Conservation (phyloP, 92 coral and sea anemone species). For the Micromussa lordhowensis region DNA sequence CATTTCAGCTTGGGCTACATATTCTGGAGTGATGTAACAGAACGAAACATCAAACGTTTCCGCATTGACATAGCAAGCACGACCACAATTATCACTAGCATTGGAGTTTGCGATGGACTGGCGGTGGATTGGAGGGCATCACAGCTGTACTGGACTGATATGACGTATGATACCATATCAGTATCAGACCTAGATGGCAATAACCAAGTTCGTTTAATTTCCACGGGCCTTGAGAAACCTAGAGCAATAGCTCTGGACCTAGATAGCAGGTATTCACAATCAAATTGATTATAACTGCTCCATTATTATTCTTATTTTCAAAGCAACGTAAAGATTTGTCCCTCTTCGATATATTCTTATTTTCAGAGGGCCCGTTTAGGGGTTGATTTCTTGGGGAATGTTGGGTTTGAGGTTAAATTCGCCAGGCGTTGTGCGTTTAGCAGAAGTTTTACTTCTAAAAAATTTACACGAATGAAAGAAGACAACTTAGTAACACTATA, state of each 20-base stretch:
- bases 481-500: too few relatives aligned
- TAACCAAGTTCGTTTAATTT: slow-evolving; percentile 51
- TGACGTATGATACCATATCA: slow-evolving; percentile 64
- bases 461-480: too few relatives aligned
- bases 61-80: slow-evolving; percentile 11
- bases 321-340: too few relatives aligned
- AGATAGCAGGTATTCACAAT: slow-evolving; percentile 36
- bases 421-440: too few relatives aligned
- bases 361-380: too few relatives aligned
- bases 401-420: too few relatives aligned
- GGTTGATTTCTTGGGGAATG: too few relatives aligned
- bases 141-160: slow-evolving; percentile 79
- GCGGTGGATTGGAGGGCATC: slow-evolving; percentile 79
- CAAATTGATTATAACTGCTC: too few relatives aligned
- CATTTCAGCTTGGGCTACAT: slow-evolving; percentile 49
- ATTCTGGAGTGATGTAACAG: slow-evolving; percentile 70
- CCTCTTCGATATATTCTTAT: too few relatives aligned
- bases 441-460: too few relatives aligned
- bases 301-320: too few relatives aligned
- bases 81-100: slow-evolving; percentile 11
- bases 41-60: slow-evolving; percentile 48
- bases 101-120: slow-evolving; percentile 79
- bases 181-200: slow-evolving; percentile 72
- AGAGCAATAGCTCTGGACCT: slow-evolving; percentile 81
- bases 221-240: slow-evolving; percentile 62